Base-by-base conservation (phyloP, 2,113 vertebrate genomes). In the Syngnathus floridae region DNA sequence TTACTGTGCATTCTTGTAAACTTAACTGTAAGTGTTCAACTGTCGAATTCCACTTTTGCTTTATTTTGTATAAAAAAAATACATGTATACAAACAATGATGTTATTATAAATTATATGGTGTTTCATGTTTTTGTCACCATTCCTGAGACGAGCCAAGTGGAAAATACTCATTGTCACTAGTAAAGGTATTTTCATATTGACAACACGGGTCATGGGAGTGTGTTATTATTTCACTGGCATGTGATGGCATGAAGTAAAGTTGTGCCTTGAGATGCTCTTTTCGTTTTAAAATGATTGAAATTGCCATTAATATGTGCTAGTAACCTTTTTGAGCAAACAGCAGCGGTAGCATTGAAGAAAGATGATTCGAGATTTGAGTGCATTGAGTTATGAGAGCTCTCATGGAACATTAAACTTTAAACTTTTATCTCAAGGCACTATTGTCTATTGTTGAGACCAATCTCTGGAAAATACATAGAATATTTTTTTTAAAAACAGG, bases 161-260 rank as follows among this genome's bases (percentile, higher is more conserved):
- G 77, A 87, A 56, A 88, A 87, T 84, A 80, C 80, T 85, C 80
- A 83, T 77, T 76, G 76, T 87, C 80, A 77, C 65, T 85, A 88
- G 81, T 89, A 88, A 91, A 91, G 71, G 86, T 90, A 88, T 90
- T 91, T 90, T 90, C 86, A 86, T 88, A 88, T 82, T 84, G 84
- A 85, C 81, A 82, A 84, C 51, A 82, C 66, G 77, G 74, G 38
- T 55, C 1, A 45, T 75, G 69, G 57, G 52, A 70, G 67, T 78
- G 66, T 76, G 77, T 78, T 75, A 74, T 86, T 72, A 66, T 79
- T 58, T 59, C 9, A 14, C 8, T 4, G 12, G 26, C 12, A 43
- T 4, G 13, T 61, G 38, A 16, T 43, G 59, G 7, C 38, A 61
- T 22, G 59, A 26, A 61, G 12, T 61, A 22, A 4, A 40, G 5